Evolutionary conservation across 2,888 invertebrate species (phyloP), one percentile per base, ranked within the genome.

Genomic region (Acanthococcus lagerstroemiae): DNA sequence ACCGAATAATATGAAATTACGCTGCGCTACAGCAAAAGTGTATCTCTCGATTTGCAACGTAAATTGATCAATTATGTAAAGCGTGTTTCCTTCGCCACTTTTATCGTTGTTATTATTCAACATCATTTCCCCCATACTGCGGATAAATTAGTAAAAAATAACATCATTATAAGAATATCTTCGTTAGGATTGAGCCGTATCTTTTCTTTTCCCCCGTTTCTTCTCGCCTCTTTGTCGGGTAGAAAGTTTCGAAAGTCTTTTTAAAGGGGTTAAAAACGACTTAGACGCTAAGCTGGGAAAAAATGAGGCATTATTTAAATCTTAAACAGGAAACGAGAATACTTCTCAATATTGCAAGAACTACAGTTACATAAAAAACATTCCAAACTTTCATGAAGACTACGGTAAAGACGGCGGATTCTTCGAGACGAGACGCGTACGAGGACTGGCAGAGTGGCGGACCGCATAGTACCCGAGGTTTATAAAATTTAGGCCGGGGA

Each of bases 351-450:
- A 61, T 50, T 61, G 61, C 30, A 61, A 61, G 27, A 61, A 61
- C 61, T 52, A 61, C 61, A 61, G 61, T 61, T 61, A 61, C 52
- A 61, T 61, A 60, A 60, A 60, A 60, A 24, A 61, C 48, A 61
- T 21, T 57, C 37, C 37, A 44, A 57, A 57, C 44, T 57, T 57
- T 45, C 37, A 44, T 44, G 22, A 48, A 48, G 27, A 61, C 48
- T 48, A 30, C 17, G 30, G 50, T 26, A 22, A 48, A 27, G 27
- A 61, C 61, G 48, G 30, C 30, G 30, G 50, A 58, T 30, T n/a
- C n/a, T 17, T 7, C 21, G 50, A 50, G 25, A 58, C 45, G 15
- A 19, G n/a, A 48, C 9, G 21, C 52, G 21, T 12, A 52, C 17
- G n/a, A 37, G 48, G 9, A 48, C 21, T 17, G 24, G 24, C 21